phyloP scores from a whole-genome alignment of 2,888 invertebrate species.

The Pseudococcus jackbeardsleyi region DNA sequence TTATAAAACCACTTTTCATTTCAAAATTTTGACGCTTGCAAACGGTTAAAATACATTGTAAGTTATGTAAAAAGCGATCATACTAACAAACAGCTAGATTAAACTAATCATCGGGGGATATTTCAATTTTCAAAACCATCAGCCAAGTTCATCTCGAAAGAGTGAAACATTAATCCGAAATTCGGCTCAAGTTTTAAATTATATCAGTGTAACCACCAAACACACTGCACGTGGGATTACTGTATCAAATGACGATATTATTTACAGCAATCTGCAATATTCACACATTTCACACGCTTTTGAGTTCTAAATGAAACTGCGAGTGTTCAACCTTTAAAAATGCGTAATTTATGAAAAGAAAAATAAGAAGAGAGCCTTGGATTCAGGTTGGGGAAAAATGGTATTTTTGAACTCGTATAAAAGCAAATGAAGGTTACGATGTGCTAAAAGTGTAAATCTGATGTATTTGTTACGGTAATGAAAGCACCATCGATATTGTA shows the following conservation, averaged over 20 bases:
- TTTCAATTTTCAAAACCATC: neutral
- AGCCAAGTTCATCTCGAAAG: neutral
- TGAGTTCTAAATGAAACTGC: no score
- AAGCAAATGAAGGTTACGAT: no score
- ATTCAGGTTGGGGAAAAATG: no score
- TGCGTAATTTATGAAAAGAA: no score
- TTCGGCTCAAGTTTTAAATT: neutral
- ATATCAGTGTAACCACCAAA: neutral
- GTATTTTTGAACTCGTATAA: no score
- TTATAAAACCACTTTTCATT: neutral
- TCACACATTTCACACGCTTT: no score
- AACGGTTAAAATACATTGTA: neutral
- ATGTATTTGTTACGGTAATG: neutral
- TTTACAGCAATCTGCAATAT: neutral
- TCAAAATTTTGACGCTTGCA: neutral
- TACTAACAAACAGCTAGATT: neutral
- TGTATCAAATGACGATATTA: neutral
- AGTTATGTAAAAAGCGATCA: neutral
- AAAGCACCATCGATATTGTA: neutral
- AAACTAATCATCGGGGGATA: conserved; percentile 27
- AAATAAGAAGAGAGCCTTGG: no score
- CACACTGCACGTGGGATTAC: neutral
- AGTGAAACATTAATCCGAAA: conserved; percentile 21
- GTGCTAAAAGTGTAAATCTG: no score
- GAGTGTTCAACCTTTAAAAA: no score